These are phyloP conservation scores for Bubalus kerabau DNA, from an alignment of 2,113 vertebrate genomes.

Conservation along the genomic window DNA sequence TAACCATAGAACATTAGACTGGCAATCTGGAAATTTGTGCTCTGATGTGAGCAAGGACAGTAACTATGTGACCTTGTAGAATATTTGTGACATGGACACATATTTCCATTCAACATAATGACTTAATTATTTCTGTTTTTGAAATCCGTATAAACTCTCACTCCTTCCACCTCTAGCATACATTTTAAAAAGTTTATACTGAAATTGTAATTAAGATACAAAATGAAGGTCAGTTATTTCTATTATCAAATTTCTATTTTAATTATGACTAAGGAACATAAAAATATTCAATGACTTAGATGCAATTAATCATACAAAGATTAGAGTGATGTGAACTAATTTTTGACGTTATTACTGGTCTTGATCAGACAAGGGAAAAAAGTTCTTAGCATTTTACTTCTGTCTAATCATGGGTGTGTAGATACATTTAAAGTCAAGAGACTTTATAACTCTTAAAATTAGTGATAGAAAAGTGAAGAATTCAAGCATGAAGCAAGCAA, in stretches of 20 bases:
- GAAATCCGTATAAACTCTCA: not conserved
- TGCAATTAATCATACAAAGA: not conserved
- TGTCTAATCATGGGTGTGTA: not conserved
- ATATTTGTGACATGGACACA: not conserved
- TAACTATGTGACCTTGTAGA: not conserved
- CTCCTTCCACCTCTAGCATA: not conserved
- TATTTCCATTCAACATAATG: not conserved
- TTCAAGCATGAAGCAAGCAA: not conserved
- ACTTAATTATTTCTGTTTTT: not conserved
- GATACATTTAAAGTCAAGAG: not conserved
- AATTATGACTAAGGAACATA: not conserved
- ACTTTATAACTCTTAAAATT: not conserved
- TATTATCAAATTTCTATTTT: not conserved
- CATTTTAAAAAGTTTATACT: not conserved
- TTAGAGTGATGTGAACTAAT: not conserved
- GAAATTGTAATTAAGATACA: not conserved
- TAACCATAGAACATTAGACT: not conserved
- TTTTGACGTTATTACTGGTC: not conserved
- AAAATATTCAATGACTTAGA: not conserved
- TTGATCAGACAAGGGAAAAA: not conserved
- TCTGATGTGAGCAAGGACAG: not conserved
- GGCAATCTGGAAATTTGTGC: not conserved
- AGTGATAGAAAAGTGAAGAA: not conserved
- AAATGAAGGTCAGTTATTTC: not conserved
- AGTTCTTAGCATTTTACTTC: not conserved